These are phyloP conservation scores for Drosophila sordidula DNA, from an alignment of 2,888 invertebrate genomes.

Conservation along the genomic window DNA sequence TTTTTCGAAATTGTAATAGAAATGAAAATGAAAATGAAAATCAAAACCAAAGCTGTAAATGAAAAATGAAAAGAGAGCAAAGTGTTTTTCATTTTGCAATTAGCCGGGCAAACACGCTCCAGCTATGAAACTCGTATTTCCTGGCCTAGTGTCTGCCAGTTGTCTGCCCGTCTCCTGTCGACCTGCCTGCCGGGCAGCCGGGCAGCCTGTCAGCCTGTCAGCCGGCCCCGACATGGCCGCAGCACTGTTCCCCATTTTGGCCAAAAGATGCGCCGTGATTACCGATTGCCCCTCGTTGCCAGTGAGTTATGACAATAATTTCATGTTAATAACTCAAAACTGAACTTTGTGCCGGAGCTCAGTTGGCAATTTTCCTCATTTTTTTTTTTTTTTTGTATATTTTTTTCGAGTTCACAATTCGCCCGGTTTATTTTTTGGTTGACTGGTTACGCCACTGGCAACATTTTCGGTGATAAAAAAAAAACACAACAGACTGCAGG, in stretches of 20 bases:
- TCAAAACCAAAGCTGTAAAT: neutral
- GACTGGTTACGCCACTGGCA: constrained; percentile 25
- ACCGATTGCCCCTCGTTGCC: constrained; percentile 28
- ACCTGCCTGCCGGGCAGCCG: constrained; percentile 33
- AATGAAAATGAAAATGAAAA: constrained; percentile 46
- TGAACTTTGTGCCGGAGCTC: constrained; percentile 46
- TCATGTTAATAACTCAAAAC: constrained; percentile 49
- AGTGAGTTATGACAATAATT: constrained; percentile 66
- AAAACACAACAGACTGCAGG: neutral
- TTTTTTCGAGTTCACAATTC: constrained; percentile 32
- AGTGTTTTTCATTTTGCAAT: constrained; percentile 60
- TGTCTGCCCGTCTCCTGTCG: constrained; percentile 10
- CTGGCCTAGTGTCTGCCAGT: constrained; percentile 45
- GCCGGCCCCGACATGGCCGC: too few species aligned
- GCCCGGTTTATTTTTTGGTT: constrained; percentile 4
- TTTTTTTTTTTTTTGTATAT: constrained; percentile 8
- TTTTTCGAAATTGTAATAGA: constrained; percentile 46
- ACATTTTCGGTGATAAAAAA: constrained; percentile 29
- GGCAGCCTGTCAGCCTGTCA: constrained; percentile 16
- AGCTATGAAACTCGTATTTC: constrained; percentile 46
- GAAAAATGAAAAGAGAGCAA: constrained; percentile 45
- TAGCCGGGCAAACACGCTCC: constrained; percentile 69
- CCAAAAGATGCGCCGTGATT: constrained; percentile 50
- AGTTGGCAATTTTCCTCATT: constrained; percentile 1
- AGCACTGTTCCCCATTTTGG: constrained; percentile 13